Evolutionary conservation across 2,888 invertebrate species (phyloP), one percentile per base, ranked within the genome.

Genomic region (Crepidodera aurea): DNA sequence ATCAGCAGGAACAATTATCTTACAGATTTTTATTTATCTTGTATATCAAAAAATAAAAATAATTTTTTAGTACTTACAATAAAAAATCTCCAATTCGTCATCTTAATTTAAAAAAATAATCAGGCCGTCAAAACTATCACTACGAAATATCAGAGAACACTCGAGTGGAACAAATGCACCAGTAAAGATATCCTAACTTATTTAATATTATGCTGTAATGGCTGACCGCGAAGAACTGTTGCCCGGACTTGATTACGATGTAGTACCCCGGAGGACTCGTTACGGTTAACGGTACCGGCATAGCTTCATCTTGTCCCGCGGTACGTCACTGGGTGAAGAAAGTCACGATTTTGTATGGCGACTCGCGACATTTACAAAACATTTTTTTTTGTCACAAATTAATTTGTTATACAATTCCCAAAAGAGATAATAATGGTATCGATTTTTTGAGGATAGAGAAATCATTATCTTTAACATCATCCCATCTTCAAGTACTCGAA

Each of bases 241-340:
- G 69, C 67, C 67, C 64, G 67, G 60, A 62, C 66, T 67, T 66
- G 70, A 71, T 71, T 73, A 70, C 68, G 68, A 69, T 71, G 71
- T 69, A 70, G 65, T 67, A 53, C 51, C 68, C 68, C 65, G 68
- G 66, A 70, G 68, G 63, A 68, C 67, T 70, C 72, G 71, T 73
- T 72, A 70, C 66, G 68, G 62, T 46, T 75, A 75, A 75, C 75
- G 75, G 75, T 67, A 75, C 70, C 67, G 64, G 67, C 75, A 75
- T 75, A 74, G 69, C 71, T 75, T 71, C 64, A 70, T 70, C 71
- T 69, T 67, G 51, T 53, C 59, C 59, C 56, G 40, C 37, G 37
- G 53, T 64, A 61, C 64, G 61, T 61, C 64, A 61, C 44, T 64
- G 44, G 64, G 60, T 61, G 53, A 58, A 61, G 40, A 57, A 61